A percentile compares a stretch with the other conserved stretches of the same genome.
Conservation (phyloP, 1,140 invertebrate species). For the Manduca sexta region DNA sequence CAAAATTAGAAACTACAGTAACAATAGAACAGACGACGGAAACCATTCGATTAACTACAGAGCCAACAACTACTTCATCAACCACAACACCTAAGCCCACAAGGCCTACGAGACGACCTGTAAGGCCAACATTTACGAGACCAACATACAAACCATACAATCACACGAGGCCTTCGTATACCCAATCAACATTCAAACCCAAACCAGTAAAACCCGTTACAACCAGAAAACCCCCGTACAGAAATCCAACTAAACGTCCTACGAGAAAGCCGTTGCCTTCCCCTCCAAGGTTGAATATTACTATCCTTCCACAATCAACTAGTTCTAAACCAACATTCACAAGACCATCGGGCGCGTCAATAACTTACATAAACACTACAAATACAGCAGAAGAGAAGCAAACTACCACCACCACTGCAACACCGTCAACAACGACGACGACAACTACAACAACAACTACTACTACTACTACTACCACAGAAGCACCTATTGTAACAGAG, state of each 20-base stretch:
- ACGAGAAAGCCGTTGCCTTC: slow-evolving; percentile 58
- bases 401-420: slow-evolving; percentile 18
- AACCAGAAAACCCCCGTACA: slow-evolving; percentile 50
- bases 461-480: slow-evolving; percentile 16
- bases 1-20: slow-evolving; percentile 20
- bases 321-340: slow-evolving; percentile 54
- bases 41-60: neutral
- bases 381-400: slow-evolving; percentile 29
- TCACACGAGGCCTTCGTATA: slow-evolving; percentile 42
- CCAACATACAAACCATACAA: slow-evolving; percentile 49
- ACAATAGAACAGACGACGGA: slow-evolving; percentile 15
- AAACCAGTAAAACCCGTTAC: slow-evolving; percentile 55
- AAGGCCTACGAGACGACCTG: slow-evolving; percentile 43
- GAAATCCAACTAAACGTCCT: slow-evolving; percentile 49
- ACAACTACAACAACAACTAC: slow-evolving; percentile 21
- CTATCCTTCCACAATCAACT: slow-evolving; percentile 71
- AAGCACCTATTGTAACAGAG: slow-evolving; percentile 22
- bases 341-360: slow-evolving; percentile 47
- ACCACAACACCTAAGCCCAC: slow-evolving; percentile 26
- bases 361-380: slow-evolving; percentile 67
- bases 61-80: slow-evolving; percentile 13
- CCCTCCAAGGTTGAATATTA: slow-evolving; percentile 72
- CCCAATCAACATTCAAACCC: slow-evolving; percentile 37
- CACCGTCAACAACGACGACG: slow-evolving; percentile 25
- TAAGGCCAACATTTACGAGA: slow-evolving; percentile 47